Percentiles rank a stretch among this genome's conserved stretches.
phyloP scores from a whole-genome alignment of 2,888 invertebrate genomes.

The Metellina segmentata region DNA sequence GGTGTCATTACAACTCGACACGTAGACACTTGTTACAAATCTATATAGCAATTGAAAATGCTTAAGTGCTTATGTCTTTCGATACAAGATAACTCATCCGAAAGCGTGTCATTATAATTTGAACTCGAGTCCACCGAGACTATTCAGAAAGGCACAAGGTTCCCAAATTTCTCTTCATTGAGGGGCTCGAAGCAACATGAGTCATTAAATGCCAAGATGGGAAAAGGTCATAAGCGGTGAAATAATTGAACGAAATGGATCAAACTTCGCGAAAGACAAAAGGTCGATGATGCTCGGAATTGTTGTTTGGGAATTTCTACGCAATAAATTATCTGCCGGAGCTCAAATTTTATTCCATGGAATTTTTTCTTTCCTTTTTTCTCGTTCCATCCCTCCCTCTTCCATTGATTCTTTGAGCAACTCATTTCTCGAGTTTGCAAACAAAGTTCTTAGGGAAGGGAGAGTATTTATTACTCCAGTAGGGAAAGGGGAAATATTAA shows the following conservation, averaged over 20 bases:
- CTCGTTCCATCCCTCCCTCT: background rate
- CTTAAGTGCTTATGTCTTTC: too few species aligned
- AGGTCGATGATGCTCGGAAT: conserved; percentile 20
- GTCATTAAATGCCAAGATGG: too few species aligned
- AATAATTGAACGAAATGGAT: conserved; percentile 48
- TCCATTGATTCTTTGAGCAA: conserved; percentile 57
- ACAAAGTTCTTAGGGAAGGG: conserved; percentile 53
- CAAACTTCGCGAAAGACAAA: background rate
- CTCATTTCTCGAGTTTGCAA: conserved; percentile 69
- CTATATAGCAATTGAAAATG: too few species aligned
- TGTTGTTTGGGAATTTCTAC: conserved; percentile 22
- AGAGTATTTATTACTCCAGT: conserved; percentile 65
- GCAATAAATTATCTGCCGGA: conserved; percentile 53
- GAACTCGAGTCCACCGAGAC: too few species aligned
- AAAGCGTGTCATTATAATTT: too few species aligned
- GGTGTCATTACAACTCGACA: too few species aligned
- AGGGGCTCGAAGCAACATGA: too few species aligned
- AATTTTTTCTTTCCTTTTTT: background rate
- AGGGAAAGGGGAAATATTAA: background rate
- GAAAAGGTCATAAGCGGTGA: conserved; percentile 11
- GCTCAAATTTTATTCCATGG: background rate
- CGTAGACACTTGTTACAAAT: too few species aligned
- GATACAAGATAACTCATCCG: too few species aligned
- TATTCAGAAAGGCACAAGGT: too few species aligned
- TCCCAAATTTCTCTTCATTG: too few species aligned